A percentile compares a stretch with the other conserved stretches of the same genome.
These are phyloP conservation scores for Epistrophe eligans DNA, from an alignment of 2,888 invertebrate species.

Conservation along the genomic window DNA sequence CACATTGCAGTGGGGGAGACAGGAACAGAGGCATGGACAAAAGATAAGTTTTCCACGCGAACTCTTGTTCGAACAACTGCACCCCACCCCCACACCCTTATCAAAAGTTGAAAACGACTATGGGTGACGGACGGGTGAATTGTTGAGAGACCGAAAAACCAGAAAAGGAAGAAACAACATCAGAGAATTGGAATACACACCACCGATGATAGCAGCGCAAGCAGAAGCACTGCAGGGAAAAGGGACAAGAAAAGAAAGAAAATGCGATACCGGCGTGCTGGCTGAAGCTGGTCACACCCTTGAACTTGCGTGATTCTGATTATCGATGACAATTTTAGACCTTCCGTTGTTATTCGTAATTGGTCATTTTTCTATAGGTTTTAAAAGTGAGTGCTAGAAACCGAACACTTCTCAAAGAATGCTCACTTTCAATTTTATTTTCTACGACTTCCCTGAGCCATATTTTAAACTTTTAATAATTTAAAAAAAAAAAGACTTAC, in stretches of 20 bases:
- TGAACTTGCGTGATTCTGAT: conserved; percentile 81
- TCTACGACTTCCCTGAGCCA: neutral
- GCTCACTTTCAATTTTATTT: neutral
- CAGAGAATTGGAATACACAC: conserved; percentile 53
- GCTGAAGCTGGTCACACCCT: conserved; percentile 82
- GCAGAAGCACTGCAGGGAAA: conserved; percentile 20
- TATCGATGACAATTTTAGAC: conserved; percentile 58
- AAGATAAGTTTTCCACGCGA: conserved; percentile 61
- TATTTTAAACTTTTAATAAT: neutral
- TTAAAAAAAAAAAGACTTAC: conserved; percentile 87
- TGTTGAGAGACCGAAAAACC: conserved; percentile 28
- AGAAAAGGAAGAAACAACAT: conserved; percentile 45
- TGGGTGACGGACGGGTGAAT: conserved; percentile 12
- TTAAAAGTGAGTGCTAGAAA: neutral
- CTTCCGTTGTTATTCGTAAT: conserved; percentile 9
- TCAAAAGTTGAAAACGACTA: conserved; percentile 13
- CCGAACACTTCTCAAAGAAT: neutral
- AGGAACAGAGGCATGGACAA: conserved; percentile 34
- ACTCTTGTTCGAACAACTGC: conserved; percentile 47
- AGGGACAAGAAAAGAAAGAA: conserved; percentile 43
- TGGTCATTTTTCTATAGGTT: neutral
- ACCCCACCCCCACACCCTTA: conserved; percentile 68
- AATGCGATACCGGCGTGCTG: conserved; percentile 72
- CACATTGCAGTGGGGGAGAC: neutral
- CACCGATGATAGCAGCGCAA: conserved; percentile 16